A percentile compares a stretch with the other conserved stretches of the same genome.
These are phyloP conservation scores for Drosophila paracracens DNA, from an alignment of 2,888 invertebrate genomes.

Conservation along the genomic window DNA sequence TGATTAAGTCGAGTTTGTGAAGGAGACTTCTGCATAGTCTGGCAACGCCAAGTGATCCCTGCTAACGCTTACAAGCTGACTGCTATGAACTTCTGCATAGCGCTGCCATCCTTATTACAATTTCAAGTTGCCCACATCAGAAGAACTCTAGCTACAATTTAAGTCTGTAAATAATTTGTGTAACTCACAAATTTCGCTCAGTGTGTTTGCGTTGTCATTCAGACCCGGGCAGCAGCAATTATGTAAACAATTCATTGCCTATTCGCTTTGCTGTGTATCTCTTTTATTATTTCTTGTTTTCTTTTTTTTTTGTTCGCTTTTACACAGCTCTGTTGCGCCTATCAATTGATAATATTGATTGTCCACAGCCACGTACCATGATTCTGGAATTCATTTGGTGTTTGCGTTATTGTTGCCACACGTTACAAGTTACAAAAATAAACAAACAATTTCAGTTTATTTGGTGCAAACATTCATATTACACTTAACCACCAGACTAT, in stretches of 20 bases:
- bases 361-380: slow-evolving; percentile 22
- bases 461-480: slow-evolving; percentile 37
- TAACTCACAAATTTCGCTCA: slow-evolving; percentile 1
- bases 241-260: slow-evolving; percentile 44
- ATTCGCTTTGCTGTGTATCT: not conserved
- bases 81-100: not conserved
- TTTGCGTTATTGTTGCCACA: slow-evolving; percentile 38
- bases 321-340: slow-evolving; percentile 10
- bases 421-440: slow-evolving; percentile 25
- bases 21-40: not conserved
- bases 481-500: slow-evolving; percentile 3
- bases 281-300: slow-evolving; percentile 2
- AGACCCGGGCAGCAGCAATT: slow-evolving; percentile 13
- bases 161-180: not conserved
- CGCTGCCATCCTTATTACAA: not conserved
- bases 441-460: slow-evolving; percentile 33
- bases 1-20: not conserved
- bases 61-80: not conserved
- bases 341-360: slow-evolving; percentile 56
- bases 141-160: not conserved
- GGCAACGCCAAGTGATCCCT: not conserved
- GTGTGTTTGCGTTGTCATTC: slow-evolving; percentile 4
- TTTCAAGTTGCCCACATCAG: not conserved
- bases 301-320: slow-evolving; percentile 6
- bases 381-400: slow-evolving; percentile 18